Evolutionary conservation across 2,797 vertebrate species (phyloP).

Genomic region (Centropyge bicolor): DNA sequence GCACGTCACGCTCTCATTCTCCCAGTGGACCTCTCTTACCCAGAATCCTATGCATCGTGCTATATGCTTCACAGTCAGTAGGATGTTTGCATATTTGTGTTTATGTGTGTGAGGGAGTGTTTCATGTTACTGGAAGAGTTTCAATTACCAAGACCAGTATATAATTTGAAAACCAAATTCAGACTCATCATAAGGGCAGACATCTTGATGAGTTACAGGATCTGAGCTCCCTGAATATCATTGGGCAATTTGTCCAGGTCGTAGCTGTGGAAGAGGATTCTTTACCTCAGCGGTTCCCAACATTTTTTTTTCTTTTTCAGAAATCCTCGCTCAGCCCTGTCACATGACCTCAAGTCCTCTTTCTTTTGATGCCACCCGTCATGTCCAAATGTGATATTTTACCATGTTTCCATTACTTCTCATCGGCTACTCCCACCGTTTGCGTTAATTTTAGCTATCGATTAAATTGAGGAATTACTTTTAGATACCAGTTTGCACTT

Average conservation of each 20-base stretch:
- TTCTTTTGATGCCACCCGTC: background rate
- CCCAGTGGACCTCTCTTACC: conserved; percentile 17
- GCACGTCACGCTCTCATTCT: conserved; percentile 11
- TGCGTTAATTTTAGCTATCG: background rate
- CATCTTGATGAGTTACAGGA: background rate
- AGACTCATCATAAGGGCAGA: background rate
- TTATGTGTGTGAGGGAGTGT: background rate
- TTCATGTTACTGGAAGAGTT: conserved; percentile 2
- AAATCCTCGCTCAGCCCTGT: background rate
- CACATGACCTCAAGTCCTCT: background rate
- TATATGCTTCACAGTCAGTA: conserved; percentile 7
- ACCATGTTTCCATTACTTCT: background rate
- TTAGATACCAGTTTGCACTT: background rate
- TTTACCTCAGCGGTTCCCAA: background rate
- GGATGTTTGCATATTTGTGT: conserved; percentile 17
- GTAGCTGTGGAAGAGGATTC: background rate
- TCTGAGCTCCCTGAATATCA: background rate
- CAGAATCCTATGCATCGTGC: conserved; percentile 32
- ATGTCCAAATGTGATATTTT: background rate
- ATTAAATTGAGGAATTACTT: background rate
- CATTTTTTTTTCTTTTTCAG: background rate
- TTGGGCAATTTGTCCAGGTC: background rate
- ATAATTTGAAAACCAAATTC: background rate
- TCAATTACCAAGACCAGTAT: background rate
- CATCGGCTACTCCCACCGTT: no score